Evolutionary conservation across 2,797 vertebrate genomes (phyloP).

Genomic region (Pyrocephalus nanus): DNA sequence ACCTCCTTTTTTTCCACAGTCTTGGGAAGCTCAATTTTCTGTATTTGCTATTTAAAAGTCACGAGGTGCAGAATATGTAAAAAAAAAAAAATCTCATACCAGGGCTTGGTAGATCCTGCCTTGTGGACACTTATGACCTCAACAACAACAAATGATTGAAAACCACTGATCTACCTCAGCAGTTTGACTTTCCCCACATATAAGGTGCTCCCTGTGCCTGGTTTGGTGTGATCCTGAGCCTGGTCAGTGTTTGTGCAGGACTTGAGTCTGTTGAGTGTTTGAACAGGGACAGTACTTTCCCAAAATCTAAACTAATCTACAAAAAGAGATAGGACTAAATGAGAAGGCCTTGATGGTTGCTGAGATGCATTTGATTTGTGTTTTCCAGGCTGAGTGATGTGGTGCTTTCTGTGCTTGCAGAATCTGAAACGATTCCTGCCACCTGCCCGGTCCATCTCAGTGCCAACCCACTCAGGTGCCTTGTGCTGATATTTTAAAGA

Average conservation of each 20-base stretch:
- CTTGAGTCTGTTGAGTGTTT: neutral
- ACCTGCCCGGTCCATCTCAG: neutral
- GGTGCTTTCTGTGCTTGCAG: neutral
- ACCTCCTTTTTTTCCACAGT: neutral
- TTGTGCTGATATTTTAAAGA: neutral
- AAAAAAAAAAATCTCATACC: neutral
- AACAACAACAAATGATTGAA: neutral
- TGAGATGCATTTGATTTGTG: neutral
- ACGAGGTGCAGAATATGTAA: neutral
- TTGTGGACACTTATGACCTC: neutral
- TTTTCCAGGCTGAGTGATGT: neutral
- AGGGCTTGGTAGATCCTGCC: neutral
- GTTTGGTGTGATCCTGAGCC: neutral
- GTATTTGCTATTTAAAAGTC: neutral
- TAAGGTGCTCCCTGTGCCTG: neutral
- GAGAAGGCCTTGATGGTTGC: neutral
- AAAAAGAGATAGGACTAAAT: neutral
- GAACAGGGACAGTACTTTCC: neutral
- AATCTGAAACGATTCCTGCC: neutral
- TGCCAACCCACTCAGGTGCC: neutral
- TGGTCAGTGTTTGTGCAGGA: neutral
- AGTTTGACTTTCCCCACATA: neutral
- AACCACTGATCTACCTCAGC: neutral
- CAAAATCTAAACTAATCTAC: neutral
- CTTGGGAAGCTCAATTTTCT: neutral